Evolutionary conservation across 2,888 invertebrate species (phyloP).

Genomic region (Latheticus oryzae): DNA sequence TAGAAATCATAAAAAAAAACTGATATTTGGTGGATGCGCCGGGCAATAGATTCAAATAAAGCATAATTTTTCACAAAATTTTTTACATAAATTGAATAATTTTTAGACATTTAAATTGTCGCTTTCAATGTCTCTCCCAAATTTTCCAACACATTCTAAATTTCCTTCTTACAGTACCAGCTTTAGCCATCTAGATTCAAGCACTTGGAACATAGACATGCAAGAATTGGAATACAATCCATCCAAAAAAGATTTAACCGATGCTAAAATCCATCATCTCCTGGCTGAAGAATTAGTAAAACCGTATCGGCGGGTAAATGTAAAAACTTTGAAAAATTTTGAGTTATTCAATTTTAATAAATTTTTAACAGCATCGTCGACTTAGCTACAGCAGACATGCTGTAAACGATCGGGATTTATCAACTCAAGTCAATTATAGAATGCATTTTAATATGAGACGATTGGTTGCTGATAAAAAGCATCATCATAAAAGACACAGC

Average conservation of each 20-base stretch:
- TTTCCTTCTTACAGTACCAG: conserved; percentile 72
- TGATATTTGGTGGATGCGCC: too few species aligned
- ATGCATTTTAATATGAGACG: conserved; percentile 91
- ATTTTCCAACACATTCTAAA: too few species aligned
- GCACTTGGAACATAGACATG: conserved; percentile 92
- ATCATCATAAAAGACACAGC: conserved; percentile 80
- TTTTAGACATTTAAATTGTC: too few species aligned
- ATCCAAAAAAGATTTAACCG: conserved; percentile 90
- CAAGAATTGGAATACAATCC: conserved; percentile 94
- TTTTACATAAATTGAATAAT: too few species aligned
- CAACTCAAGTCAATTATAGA: conserved; percentile 88
- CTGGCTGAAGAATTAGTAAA: conserved; percentile 90
- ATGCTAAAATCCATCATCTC: conserved; percentile 93
- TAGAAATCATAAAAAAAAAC: too few species aligned
- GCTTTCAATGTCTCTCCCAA: too few species aligned
- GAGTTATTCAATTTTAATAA: not conserved
- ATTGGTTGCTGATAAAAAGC: conserved; percentile 87
- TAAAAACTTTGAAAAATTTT: not conserved
- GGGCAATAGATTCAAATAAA: too few species aligned
- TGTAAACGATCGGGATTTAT: conserved; percentile 88
- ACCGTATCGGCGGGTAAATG: conserved; percentile 82
- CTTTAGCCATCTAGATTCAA: conserved; percentile 85
- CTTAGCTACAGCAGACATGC: conserved; percentile 92
- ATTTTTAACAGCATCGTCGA: conserved; percentile 78
- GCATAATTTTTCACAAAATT: too few species aligned